Percentiles rank a stretch among this genome's conserved stretches.
Conservation (phyloP, 2,797 vertebrate genomes). For the Rhincodon typus region DNA sequence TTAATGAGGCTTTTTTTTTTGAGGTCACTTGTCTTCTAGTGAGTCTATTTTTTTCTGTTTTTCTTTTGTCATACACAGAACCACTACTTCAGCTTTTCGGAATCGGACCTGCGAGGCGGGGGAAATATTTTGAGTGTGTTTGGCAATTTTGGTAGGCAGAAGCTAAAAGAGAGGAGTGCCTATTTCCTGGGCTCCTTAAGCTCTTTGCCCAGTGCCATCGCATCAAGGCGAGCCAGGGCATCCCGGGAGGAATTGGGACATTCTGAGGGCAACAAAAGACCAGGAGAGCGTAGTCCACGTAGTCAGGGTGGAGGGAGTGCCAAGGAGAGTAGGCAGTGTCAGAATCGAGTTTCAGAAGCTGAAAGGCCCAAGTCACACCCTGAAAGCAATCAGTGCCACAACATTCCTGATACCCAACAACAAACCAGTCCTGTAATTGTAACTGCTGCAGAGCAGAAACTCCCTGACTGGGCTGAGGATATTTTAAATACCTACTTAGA, state of each 20-base stretch:
- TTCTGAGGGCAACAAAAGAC: background rate
- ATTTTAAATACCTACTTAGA: conserved; percentile 36
- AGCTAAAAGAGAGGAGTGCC: conserved; percentile 34
- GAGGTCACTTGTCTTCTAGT: background rate
- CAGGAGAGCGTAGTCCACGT: background rate
- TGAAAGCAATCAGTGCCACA: background rate
- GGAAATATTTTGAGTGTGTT: conserved; percentile 43
- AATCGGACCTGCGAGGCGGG: conserved; percentile 50
- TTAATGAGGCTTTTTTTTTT: background rate
- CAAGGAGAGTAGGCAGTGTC: background rate
- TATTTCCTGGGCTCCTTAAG: background rate
- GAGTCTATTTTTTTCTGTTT: background rate
- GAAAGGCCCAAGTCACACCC: background rate
- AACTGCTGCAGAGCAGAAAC: fast-evolving
- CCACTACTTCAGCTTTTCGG: conserved; percentile 51
- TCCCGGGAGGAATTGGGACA: background rate
- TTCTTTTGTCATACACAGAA: conserved; percentile 44
- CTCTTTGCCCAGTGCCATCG: fast-evolving
- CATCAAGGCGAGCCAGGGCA: background rate
- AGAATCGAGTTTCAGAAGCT: background rate
- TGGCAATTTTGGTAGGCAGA: conserved; percentile 47
- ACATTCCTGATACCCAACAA: background rate
- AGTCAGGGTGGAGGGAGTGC: background rate
- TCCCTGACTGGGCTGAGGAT: conserved; percentile 40
- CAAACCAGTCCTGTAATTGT: background rate